Base-by-base conservation (phyloP, 23 tunicate genomes). In the Styela plicata region DNA sequence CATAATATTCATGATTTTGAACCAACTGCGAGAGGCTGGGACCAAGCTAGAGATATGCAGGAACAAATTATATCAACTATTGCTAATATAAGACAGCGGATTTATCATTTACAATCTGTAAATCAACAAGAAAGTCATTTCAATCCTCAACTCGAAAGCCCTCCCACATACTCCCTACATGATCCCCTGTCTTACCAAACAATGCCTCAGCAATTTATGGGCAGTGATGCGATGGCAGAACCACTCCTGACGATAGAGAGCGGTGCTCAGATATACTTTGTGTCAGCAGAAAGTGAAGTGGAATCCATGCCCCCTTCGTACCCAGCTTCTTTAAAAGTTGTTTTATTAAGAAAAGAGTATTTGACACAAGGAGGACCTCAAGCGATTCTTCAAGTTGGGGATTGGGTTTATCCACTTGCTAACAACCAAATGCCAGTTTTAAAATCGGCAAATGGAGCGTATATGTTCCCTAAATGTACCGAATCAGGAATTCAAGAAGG, bases 351-450 rank as follows among this genome's bases (percentile, higher is more conserved):
- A 37, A 33, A 74, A 61, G 79, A 37, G 23, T 20, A 23, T 44
- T 21, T 22, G 2, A 31, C 63, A 31, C 31, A 17, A 65, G 31
- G 70, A 67, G 78, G 95, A 33, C 89, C 90, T n/a, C 90, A 87
- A 31, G 94, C 82, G 22, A 79, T 89, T 30, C 31, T 89, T n/a
- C 82, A 84, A 74, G 94, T 84, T 20, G 94, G 88, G 0, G 94
- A 89, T 19, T 84, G 88, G 94, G 69, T 89, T 2, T 89, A 89
- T 70, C 94, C 94, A 7, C 64, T 89, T 24, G 67, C 81, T 5
- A 87, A 83, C 18, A 85, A 86, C 24, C 82, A 84, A 22, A 84
- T 86, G 29, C 94, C 94, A 0, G 88, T 89, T 36, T 70, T 84
- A 23, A 75, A 69, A 16, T 84, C 85, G 34, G 69, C 80, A 19